Evolutionary conservation across 2,113 vertebrate genomes (phyloP), one percentile per base, ranked within the genome.

Genomic region (Uropsilus gracilis): DNA sequence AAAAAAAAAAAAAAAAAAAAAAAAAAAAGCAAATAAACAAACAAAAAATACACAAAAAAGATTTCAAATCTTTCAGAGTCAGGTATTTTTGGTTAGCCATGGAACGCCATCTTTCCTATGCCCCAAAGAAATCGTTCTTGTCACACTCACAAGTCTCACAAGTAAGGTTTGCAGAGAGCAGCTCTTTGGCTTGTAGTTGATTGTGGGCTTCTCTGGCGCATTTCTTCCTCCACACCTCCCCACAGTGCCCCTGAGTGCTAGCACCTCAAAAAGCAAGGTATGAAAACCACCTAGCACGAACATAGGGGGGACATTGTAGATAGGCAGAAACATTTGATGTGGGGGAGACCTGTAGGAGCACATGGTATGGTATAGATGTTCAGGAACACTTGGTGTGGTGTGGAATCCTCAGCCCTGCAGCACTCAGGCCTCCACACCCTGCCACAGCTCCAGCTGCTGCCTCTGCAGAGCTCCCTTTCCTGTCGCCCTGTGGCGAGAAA

Each of bases 381-480:
- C 30, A 32, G 30, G 61, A 28, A 1, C 18, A 34, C 75, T 69
- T 8, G 3, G 0, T 26, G 9, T 34, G 53, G 20, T 22, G 53
- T 37, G n/a, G 9, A 0, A 28, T 28, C 34, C 32, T 50, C 53
- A n/a, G 24, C 77, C 17, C 63, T 61, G 53, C 20, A 5, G 2
- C 44, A 26, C 26, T 75, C 17, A 32, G 0, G 48, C 39, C 72
- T n/a, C 76, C 64, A 72, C 42, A 39, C 26, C 37, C 77, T 4
- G 0, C 12, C 0, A 0, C 8, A 1, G 28, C 18, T 20, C 5
- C 6, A 37, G 46, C 30, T 46, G 12, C 44, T 71, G 37, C 57
- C 24, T 73, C n/a, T n/a, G n/a, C n/a, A n/a, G n/a, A n/a, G n/a
- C n/a, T n/a, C n/a, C n/a, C n/a, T n/a, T n/a, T n/a, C n/a, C n/a